A percentile compares a stretch with the other conserved stretches of the same genome.
Conservation (phyloP, 2,797 vertebrate genomes). For the Epinephelus malabaricus region DNA sequence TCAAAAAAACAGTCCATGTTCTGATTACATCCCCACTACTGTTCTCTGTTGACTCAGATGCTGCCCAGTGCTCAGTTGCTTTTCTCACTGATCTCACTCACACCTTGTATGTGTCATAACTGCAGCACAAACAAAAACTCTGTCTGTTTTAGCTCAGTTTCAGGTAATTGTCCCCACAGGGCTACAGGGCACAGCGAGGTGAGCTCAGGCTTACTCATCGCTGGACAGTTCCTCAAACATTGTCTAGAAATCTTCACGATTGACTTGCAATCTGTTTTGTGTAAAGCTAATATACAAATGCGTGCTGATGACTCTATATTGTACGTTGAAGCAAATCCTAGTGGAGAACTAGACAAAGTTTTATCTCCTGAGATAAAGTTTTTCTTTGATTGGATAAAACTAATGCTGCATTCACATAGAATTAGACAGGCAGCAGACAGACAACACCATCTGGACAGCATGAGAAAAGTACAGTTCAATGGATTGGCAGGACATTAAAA, state of each 20-base stretch:
- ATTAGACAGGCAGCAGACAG: too few species aligned
- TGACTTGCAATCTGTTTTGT: too few species aligned
- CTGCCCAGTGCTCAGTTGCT: background rate
- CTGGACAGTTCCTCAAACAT: background rate
- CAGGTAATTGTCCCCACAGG: background rate
- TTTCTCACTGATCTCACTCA: background rate
- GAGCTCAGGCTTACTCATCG: slow-evolving; percentile 3
- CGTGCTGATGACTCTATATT: too few species aligned
- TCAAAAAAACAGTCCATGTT: background rate
- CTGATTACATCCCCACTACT: background rate
- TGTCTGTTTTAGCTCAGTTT: background rate
- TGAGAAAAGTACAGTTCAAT: too few species aligned
- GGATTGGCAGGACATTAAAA: too few species aligned
- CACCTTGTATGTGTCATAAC: background rate
- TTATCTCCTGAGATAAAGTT: too few species aligned
- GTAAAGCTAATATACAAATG: too few species aligned
- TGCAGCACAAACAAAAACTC: background rate
- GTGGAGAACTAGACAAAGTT: too few species aligned
- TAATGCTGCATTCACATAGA: too few species aligned
- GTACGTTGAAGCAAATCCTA: too few species aligned
- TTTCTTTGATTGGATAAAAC: too few species aligned
- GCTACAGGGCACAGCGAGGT: background rate
- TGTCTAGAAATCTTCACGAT: background rate
- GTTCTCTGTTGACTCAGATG: background rate
- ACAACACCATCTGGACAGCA: too few species aligned